Evolutionary conservation across 2,113 vertebrate species (phyloP).

Genomic region (Mungos mungo): DNA sequence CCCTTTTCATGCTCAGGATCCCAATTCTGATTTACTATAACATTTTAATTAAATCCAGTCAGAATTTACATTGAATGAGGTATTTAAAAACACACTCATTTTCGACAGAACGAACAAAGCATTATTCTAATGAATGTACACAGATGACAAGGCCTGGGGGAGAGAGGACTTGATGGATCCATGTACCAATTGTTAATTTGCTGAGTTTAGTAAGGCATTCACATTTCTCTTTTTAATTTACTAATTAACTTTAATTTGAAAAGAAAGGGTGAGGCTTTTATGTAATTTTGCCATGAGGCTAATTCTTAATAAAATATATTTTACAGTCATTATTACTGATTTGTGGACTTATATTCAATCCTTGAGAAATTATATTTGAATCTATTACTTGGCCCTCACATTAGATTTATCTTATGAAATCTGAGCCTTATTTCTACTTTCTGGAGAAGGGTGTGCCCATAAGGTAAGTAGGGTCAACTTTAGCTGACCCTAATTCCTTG

Average conservation of each 20-base stretch:
- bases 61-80: not conserved
- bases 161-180: not conserved
- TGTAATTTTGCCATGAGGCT: not conserved
- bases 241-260: conserved; percentile 59
- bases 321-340: not conserved
- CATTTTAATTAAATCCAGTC: conserved; percentile 4
- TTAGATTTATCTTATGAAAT: not conserved
- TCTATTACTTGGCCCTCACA: not conserved
- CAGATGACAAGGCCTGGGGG: not conserved
- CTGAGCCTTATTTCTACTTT: not conserved
- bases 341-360: not conserved
- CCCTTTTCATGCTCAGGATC: conserved; percentile 26
- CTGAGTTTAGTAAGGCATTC: conserved; percentile 21
- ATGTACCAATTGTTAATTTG: conserved; percentile 43
- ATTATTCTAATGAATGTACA: not conserved
- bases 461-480: not conserved
- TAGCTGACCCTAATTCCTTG: not conserved
- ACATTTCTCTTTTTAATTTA: conserved; percentile 48
- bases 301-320: not conserved
- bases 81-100: not conserved
- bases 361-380: not conserved
- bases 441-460: not conserved
- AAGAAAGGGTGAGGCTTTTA: not conserved
- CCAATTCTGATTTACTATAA: not conserved
- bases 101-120: not conserved